Percentiles rank a stretch among this genome's conserved stretches.
Evolutionary conservation across 2,888 invertebrate species (phyloP).

Genomic region (Exocentrus adspersus): DNA sequence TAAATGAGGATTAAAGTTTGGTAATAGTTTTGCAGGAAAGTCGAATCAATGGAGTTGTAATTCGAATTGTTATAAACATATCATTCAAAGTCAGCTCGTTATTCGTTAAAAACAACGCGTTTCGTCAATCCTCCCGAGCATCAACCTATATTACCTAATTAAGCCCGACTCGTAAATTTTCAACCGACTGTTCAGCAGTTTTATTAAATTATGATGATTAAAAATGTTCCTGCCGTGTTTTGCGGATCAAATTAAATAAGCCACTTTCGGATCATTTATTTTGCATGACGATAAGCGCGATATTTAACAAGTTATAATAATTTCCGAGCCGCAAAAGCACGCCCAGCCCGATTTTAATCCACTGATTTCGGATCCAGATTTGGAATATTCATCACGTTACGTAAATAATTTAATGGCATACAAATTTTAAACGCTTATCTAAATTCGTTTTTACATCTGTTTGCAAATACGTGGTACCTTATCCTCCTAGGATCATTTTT

Average conservation of each 20-base stretch:
- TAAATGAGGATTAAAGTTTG: no score
- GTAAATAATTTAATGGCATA: no score
- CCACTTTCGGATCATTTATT: constrained; percentile 7
- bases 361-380: background rate
- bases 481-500: no score
- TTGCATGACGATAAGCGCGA: constrained; percentile 4
- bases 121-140: constrained; percentile 1
- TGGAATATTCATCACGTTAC: background rate
- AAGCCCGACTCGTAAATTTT: constrained; percentile 5
- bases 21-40: no score
- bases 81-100: no score
- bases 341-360: background rate
- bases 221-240: constrained; percentile 9
- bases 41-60: no score
- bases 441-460: no score
- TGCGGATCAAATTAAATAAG: constrained; percentile 6
- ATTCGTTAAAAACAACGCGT: background rate
- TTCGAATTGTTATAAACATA: no score
- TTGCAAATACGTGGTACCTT: no score
- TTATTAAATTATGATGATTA: constrained; percentile 17
- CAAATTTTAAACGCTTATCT: no score
- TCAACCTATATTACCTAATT: constrained; percentile 1
- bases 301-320: constrained; percentile 12
- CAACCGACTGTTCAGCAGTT: constrained; percentile 9
- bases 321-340: background rate